A percentile compares a stretch with the other conserved stretches of the same genome.
phyloP scores from a whole-genome alignment of 2,113 vertebrate genomes.

The Neotoma lepida region DNA sequence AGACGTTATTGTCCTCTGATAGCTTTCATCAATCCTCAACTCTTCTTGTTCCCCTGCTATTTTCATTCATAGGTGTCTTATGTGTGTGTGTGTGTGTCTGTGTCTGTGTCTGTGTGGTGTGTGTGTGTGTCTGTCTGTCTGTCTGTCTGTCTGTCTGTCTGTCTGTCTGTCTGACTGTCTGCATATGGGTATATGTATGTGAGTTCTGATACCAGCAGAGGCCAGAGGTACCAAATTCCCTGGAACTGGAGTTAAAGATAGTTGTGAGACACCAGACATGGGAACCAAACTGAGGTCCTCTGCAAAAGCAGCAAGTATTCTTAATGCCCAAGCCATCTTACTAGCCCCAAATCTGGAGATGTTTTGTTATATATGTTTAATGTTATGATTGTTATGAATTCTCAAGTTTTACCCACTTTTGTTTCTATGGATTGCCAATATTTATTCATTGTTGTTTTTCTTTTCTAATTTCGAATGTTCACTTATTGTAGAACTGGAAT shows the following conservation, averaged over 20 bases:
- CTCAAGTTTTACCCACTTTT: neutral
- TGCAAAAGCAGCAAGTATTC: neutral
- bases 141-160: neutral
- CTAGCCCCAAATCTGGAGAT: neutral
- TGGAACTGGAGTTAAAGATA: neutral
- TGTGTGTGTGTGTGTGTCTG: neutral
- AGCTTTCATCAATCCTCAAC: neutral
- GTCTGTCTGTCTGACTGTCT: neutral
- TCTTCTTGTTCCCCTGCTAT: accelerated
- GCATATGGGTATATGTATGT: no score
- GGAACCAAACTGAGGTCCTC: neutral
- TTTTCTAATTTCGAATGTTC: neutral
- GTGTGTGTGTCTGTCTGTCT: neutral
- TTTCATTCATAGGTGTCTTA: neutral
- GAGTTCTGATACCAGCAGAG: neutral
- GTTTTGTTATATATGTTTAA: neutral
- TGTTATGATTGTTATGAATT: neutral
- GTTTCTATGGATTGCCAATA: neutral
- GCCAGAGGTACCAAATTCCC: neutral
- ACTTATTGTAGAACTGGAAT: neutral
- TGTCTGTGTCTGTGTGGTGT: no score
- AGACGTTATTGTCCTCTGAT: no score
- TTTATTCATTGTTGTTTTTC: neutral
- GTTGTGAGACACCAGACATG: no score
- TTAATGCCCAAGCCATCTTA: neutral